phyloP scores from a whole-genome alignment of 1,140 invertebrate genomes.

The Halictus rubicundus region DNA sequence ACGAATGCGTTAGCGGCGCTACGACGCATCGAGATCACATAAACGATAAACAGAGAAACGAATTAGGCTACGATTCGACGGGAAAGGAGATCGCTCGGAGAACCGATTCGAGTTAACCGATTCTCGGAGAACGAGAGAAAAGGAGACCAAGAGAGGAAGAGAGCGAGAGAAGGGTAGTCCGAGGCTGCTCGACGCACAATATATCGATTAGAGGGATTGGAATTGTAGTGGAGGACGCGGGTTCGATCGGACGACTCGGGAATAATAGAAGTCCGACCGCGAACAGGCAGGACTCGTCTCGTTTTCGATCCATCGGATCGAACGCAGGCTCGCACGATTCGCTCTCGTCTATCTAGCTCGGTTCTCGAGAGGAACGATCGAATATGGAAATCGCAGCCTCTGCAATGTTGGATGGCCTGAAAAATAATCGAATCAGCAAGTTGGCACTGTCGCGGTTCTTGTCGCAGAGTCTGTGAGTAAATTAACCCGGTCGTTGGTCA shows the following conservation, averaged over 20 bases:
- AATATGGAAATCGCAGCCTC: constrained; percentile 81
- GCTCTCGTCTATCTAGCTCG: constrained; percentile 8
- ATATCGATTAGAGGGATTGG: background rate
- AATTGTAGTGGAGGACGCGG: background rate
- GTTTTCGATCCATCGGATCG: background rate
- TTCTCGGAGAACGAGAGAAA: too few relatives aligned
- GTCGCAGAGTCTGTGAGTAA: constrained; percentile 87
- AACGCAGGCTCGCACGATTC: constrained; percentile 7
- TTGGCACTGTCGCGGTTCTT: constrained; percentile 86
- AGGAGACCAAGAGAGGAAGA: too few relatives aligned
- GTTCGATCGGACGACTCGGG: background rate
- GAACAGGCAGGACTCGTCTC: constrained; percentile 6
- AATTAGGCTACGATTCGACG: background rate
- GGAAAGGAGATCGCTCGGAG: background rate
- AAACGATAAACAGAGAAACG: background rate
- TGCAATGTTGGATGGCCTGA: constrained; percentile 86
- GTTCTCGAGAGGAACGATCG: constrained; percentile 19
- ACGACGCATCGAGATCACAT: constrained; percentile 19
- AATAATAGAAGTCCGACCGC: background rate
- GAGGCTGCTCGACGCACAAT: background rate
- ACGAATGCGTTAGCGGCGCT: background rate
- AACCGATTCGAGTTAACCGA: too few relatives aligned
- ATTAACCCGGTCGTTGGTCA: constrained; percentile 43
- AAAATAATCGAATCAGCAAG: constrained; percentile 87
- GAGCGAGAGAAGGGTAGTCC: too few relatives aligned